phyloP scores from a whole-genome alignment of 2,797 vertebrate species.

The Enoplosus armatus region DNA sequence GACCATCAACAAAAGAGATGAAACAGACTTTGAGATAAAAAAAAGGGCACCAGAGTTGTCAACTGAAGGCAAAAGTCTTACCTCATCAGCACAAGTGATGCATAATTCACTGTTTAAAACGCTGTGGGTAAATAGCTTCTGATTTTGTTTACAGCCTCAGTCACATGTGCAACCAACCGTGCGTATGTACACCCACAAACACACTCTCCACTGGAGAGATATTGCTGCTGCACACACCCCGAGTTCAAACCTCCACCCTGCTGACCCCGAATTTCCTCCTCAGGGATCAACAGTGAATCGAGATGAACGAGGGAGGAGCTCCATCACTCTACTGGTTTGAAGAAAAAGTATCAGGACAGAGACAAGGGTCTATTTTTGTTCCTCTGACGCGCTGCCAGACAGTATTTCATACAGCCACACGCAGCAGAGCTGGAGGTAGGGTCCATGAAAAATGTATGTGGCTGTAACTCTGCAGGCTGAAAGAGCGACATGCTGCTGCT shows the following conservation, averaged over 20 bases:
- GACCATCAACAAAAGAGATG: background rate
- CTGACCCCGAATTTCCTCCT: constrained; percentile 37
- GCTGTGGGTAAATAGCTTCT: background rate
- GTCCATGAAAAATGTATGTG: constrained; percentile 79
- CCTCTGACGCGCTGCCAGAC: constrained; percentile 51
- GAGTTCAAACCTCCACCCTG: constrained; percentile 15
- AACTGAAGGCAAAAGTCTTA: constrained; percentile 1
- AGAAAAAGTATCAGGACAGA: constrained; percentile 45
- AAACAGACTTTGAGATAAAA: constrained; percentile 3
- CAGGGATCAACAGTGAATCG: constrained; percentile 35
- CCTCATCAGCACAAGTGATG: constrained; percentile 20
- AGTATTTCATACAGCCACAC: constrained; percentile 64
- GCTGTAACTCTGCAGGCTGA: constrained; percentile 59
- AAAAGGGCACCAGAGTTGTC: background rate
- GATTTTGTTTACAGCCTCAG: constrained; percentile 1
- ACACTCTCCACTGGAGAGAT: background rate
- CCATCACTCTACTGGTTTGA: constrained; percentile 22
- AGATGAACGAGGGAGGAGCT: constrained; percentile 26
- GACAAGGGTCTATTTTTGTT: constrained; percentile 72
- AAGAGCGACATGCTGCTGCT: constrained; percentile 42
- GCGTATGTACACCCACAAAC: background rate
- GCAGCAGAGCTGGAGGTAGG: constrained; percentile 43
- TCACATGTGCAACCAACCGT: background rate
- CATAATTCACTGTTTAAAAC: constrained; percentile 38
- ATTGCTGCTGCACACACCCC: background rate